phyloP scores from a whole-genome alignment of 2,888 invertebrate species.

The Drosophila rubida region DNA sequence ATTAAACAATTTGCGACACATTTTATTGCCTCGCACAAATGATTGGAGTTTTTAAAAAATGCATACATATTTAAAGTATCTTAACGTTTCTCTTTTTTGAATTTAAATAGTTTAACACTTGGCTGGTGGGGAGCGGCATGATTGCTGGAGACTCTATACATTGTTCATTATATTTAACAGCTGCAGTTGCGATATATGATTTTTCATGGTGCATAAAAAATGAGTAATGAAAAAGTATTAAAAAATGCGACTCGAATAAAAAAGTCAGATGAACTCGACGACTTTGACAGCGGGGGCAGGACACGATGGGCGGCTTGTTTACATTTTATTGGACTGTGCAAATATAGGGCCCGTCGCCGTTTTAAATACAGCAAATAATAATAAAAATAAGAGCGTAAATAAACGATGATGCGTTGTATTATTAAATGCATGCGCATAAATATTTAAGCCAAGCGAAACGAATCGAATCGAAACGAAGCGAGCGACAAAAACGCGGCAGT shows the following conservation, averaged over 20 bases:
- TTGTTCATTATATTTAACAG: slow-evolving; percentile 54
- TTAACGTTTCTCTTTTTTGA: background rate
- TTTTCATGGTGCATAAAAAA: slow-evolving; percentile 20
- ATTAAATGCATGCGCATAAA: slow-evolving; percentile 63
- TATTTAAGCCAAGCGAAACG: slow-evolving; percentile 48
- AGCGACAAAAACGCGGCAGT: slow-evolving; percentile 34
- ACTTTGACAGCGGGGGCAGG: background rate
- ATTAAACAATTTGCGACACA: slow-evolving; percentile 36
- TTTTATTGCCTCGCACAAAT: slow-evolving; percentile 22
- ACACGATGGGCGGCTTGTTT: slow-evolving; percentile 12
- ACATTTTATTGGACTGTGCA: slow-evolving; percentile 16
- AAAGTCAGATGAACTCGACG: slow-evolving; percentile 26
- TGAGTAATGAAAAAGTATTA: slow-evolving; percentile 9
- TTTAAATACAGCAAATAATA: slow-evolving; percentile 48
- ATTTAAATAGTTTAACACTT: slow-evolving; percentile 19
- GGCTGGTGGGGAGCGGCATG: background rate
- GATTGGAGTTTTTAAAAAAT: slow-evolving; percentile 9
- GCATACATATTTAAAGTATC: slow-evolving; percentile 8
- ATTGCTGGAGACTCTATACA: slow-evolving; percentile 14
- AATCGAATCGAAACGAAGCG: slow-evolving; percentile 10
- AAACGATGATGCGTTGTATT: slow-evolving; percentile 41
- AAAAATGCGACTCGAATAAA: slow-evolving; percentile 30
- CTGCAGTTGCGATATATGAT: slow-evolving; percentile 24
- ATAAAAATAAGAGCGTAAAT: slow-evolving; percentile 16
- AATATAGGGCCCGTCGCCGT: slow-evolving; percentile 10